Evolutionary conservation across 2,797 vertebrate genomes (phyloP).

Genomic region (Phylloscopus collybita): DNA sequence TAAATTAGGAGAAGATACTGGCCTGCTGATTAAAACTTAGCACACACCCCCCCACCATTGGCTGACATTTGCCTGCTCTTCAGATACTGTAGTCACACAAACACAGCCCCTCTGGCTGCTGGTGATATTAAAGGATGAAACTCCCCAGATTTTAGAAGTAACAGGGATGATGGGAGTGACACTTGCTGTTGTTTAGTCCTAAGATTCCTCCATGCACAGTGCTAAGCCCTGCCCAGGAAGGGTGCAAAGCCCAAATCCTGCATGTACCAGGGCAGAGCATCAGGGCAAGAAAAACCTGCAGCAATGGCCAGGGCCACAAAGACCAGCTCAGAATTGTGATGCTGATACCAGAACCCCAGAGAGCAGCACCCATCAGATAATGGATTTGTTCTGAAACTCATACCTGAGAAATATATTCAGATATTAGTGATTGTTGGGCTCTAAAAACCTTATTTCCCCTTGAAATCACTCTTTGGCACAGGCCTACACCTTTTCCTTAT

Average conservation of each 20-base stretch:
- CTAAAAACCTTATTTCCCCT: background rate
- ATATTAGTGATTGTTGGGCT: background rate
- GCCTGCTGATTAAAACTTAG: conserved; percentile 34
- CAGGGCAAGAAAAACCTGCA: background rate
- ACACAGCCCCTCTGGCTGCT: conserved; percentile 9
- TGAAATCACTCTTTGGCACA: background rate
- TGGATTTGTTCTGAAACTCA: background rate
- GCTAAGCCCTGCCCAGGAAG: background rate
- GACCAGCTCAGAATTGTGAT: background rate
- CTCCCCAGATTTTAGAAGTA: background rate
- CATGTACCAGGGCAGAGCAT: background rate
- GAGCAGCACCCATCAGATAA: rapidly evolving
- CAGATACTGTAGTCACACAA: background rate
- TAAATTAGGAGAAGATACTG: background rate
- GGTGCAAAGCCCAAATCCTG: background rate
- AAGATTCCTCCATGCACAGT: rapidly evolving
- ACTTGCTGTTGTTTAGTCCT: rapidly evolving
- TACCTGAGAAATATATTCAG: background rate
- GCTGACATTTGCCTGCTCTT: conserved; percentile 39
- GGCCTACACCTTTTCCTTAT: background rate
- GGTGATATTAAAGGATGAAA: background rate
- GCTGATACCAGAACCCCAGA: background rate
- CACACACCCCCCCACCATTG: background rate
- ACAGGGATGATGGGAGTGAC: rapidly evolving
- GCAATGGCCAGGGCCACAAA: background rate